Evolutionary conservation across 2,888 invertebrate genomes (phyloP).

Genomic region (Criorhina ranunculi): DNA sequence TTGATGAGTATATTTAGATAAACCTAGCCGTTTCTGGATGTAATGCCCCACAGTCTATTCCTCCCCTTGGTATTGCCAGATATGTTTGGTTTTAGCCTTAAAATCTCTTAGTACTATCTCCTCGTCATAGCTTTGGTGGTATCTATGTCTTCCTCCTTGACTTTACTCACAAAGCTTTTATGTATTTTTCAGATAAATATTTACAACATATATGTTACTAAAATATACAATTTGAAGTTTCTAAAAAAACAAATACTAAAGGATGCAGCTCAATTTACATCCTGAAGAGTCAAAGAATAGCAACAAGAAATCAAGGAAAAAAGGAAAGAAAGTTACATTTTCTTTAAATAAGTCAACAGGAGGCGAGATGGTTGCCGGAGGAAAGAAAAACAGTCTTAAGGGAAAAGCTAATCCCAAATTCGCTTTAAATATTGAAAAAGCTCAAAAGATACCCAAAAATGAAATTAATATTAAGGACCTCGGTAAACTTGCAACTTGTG

Average conservation of each 20-base stretch:
- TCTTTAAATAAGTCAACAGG: constrained; percentile 22
- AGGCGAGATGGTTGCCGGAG: background rate
- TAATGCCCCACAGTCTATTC: no score
- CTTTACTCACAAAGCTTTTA: no score
- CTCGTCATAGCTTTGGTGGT: no score
- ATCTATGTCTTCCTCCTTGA: no score
- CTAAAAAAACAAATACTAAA: constrained; percentile 30
- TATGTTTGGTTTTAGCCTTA: no score
- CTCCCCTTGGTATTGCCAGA: no score
- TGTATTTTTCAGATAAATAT: constrained; percentile 15
- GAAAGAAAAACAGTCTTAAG: background rate
- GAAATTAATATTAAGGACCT: constrained; percentile 7
- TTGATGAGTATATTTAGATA: no score
- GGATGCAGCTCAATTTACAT: constrained; percentile 56
- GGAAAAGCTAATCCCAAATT: constrained; percentile 18
- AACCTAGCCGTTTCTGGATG: no score
- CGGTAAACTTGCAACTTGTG: background rate
- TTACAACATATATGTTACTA: background rate
- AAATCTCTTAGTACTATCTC: no score
- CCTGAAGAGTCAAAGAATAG: constrained; percentile 30
- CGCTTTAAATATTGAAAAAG: constrained; percentile 38
- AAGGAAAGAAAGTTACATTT: constrained; percentile 61
- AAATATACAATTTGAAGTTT: background rate
- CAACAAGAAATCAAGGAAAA: constrained; percentile 20
- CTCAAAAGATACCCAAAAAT: constrained; percentile 9